Evolutionary conservation across 2,888 invertebrate species (phyloP), one percentile per base, ranked within the genome.

Genomic region (Falcaria lacertinaria): DNA sequence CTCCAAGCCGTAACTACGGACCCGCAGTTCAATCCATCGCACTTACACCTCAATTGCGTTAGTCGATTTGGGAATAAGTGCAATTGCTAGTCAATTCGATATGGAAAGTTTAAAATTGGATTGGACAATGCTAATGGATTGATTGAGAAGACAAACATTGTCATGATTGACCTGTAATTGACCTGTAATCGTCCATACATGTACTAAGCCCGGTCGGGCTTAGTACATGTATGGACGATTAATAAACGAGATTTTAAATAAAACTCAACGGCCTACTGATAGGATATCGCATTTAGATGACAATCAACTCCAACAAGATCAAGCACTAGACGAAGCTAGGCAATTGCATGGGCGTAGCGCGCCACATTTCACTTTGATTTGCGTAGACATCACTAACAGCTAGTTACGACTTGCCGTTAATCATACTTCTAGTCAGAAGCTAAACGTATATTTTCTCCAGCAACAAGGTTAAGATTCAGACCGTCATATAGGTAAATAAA

Each of bases 1-100:
- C 59, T 66, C 69, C 63, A 60, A 71, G 70, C 54, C 71, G 60
- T 71, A 79, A 85, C 80, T 73, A 80, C 65, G 37, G 19, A 25
- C 14, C 16, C 15, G 13, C 19, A 37, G 22, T 36, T 36, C 19
- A 15, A 37, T 19, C 19, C 19, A 19, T 2, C 5, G 19, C 5
- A 19, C 28, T 11, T 11, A 28, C 8, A 28, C 11, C 7, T 11
- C 11, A 2, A 11, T 28, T 28, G 28, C 28, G 11, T 28, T 11
- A 11, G 2, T 28, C 28, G 28, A 3, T 22, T 22, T 22, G 3
- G 22, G 7, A 22, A 22, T 28, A 11, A 28, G 11, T 8, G 1
- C 28, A 3, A 5, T 28, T 28, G 28, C 11, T 11, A 28, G 28
- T 11, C 11, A 6, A 7, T 22, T 22, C 5, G 22, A 22, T n/a